Evolutionary conservation across 1,140 invertebrate species (phyloP), one percentile per base, ranked within the genome.

Genomic region (Ceratina japonica): DNA sequence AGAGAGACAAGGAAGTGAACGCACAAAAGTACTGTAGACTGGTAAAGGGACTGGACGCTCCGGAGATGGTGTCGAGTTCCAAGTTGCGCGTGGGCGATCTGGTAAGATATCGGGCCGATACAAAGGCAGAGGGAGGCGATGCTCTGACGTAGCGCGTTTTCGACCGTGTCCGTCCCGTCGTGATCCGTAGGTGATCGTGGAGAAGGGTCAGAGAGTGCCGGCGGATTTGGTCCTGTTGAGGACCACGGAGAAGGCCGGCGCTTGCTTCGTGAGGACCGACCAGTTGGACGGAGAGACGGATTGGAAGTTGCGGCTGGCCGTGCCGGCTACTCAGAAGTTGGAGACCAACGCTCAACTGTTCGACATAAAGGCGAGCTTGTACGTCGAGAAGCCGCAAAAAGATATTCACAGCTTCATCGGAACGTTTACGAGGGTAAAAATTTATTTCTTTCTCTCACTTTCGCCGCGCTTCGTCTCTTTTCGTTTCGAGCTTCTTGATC

Each of bases 261-360:
- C 98, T 0, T 99, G 99, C 87, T 99, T 99, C 90, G 97, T 99
- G n/a, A 94, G 98, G 84, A 99, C 99, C 0, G 99, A 99, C 93
- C 99, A 99, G 91, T 92, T 99, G 78, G 99, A 99, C 92, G 99
- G 99, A 61, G 99, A 99, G 93, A 99, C 98, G 72, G 99, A 99
- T 93, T 99, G 99, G 99, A 99, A 99, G 93, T 93, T 99, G 52
- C 94, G 98, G 81, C 93, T 99, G 64, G 98, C 99, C n/a, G 95
- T 99, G 69, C 95, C 97, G 4, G 95, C 95, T 12, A 99, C 98
- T 2, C 98, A 99, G 92, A 97, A 97, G 89, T 92, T 99, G 13
- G 94, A 95, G 12, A 94, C 93, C 65, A 97, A 98, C 91, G 94
- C 95, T 64, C 97, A 98, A 82, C 93, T 99, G 15, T 96, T 99